Base-by-base conservation (phyloP, 1,140 invertebrate species). In the Drosophila repletoides region DNA sequence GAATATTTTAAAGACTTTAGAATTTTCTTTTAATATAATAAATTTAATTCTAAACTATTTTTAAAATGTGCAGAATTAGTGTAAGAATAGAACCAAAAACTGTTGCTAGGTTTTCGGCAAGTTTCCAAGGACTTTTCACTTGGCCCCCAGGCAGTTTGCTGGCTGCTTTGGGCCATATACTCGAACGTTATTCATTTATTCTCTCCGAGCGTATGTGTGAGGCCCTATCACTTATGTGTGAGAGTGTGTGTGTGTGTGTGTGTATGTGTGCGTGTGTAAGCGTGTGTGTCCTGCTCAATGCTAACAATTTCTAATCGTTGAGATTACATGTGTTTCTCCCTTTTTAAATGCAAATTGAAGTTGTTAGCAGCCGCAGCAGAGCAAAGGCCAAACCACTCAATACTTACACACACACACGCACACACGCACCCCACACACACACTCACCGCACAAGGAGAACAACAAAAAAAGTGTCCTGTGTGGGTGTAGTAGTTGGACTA, bases 281-380 rank as follows among this genome's bases (percentile, higher is more conserved):
- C 6, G 15, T 36, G 36, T 28, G 55, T 34, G 36, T 29, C 24
- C 21, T 33, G 19, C 28, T 66, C 63, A 66, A 61, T 83, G 64
- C 71, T 73, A 63, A 84, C 80, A 84, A 67, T 84, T 84, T 84
- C 79, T 83, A 84, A 83, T 83, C 79, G 79, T 74, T 67, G 74
- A 84, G 74, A 83, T 83, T 84, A 83, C 79, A 83, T 84, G 79
- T 83, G 79, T 83, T 84, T 74, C 70, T 84, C 46, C 69, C 74
- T 84, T 83, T 81, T 83, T 79, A 84, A 83, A 83, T 83, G 79
- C 79, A 83, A 84, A 83, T 83, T 84, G 74, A 84, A 83, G 79
- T 84, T 83, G 79, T 83, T 79, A 84, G 74, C 70, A 79, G 55
- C 51, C 70, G 70, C 65, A 63, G 64, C 66, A 52, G 56, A 66